Evolutionary conservation across 2,797 vertebrate species (phyloP), one percentile per base, ranked within the genome.

Genomic region (Channallabes apus): DNA sequence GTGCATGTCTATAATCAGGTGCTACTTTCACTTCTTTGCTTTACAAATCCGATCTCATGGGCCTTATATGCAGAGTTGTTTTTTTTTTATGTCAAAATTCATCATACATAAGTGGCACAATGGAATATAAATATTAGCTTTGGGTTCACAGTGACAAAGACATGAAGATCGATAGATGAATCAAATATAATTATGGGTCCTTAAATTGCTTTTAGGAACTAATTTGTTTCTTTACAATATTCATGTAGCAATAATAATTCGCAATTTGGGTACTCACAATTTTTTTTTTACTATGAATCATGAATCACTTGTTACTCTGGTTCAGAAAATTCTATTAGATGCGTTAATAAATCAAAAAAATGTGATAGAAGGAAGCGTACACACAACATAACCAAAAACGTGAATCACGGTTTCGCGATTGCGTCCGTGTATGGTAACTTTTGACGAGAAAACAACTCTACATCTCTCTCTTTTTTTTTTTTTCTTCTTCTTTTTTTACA

Each of bases 1-100:
- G 80, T 81, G 71, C 82, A 75, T 82, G 87, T 87, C 71, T 65
- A 85, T 82, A 56, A 84, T 73, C 67, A 85, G 88, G 84, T 90
- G 84, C 87, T 88, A 87, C 83, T 84, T 89, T 86, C 56, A 80
- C 82, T 69, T 62, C 71, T 80, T 82, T 82, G 75, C 84, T 82
- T 85, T 84, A 68, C 29, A 73, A 75, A 64, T 58, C 84, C 64
- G 61, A 69, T 76, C 58, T 77, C 56, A 81, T 51, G 24, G 62
- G 83, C 61, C 22, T n/a, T 71, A 32, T 22, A 46, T 8, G n/a
- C 9, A n/a, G 46, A 59, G 38, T 22, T 76, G 1, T 64, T 83
- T 75, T 72, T 73, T 73, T 83, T 75, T 72, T 27, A 12, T 51
- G 71, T 76, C 59, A 83, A 35, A 83, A n/a, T 58, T 51, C 29